Base-by-base conservation (phyloP, 1,140 invertebrate species). In the Eumeta japonica region DNA sequence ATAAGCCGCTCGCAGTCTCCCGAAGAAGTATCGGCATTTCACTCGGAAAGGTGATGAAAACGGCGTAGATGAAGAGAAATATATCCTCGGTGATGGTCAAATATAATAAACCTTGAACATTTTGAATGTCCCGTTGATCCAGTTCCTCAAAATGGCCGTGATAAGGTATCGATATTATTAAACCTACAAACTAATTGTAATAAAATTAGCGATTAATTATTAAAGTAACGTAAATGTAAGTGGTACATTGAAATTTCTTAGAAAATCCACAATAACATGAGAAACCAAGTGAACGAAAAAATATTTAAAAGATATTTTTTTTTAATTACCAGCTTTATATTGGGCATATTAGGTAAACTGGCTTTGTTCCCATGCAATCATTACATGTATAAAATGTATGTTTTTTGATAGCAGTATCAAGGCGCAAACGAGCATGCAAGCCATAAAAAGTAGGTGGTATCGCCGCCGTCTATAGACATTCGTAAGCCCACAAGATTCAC, bases 11-110 rank as follows among this genome's bases (percentile, higher is more conserved):
- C n/a, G 81, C 80, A 24, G 86, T 80, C 48, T 88, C 86, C 50
- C 84, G 52, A 3, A 87, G 55, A 16, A 87, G 58, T 31, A 86
- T 71, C 0, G 83, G 81, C 36, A 87, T 64, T 74, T 87, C 84
- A 31, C 76, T 63, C 0, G 85, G 84, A 62, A 88, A 88, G 2
- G 81, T 84, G 49, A 86, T 79, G 47, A 85, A 82, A 3, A 84
- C 83, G 2, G 77, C 75, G 56, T 87, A 87, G 44, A 83, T 81
- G 49, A 81, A 84, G 7, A 83, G 81, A 54, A 87, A 88, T 42
- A 84, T 82, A 1, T 83, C 84, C 62, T 88, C 86, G 1, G 83
- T 81, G 12, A 86, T 78, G 27, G 84, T 80, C 11, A 86, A 68
- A 60, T 86, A 86, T 37, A 86, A 52, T 0, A 84, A 72, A 34